phyloP scores from a whole-genome alignment of 2,797 vertebrate genomes.

The Balearica regulorum region DNA sequence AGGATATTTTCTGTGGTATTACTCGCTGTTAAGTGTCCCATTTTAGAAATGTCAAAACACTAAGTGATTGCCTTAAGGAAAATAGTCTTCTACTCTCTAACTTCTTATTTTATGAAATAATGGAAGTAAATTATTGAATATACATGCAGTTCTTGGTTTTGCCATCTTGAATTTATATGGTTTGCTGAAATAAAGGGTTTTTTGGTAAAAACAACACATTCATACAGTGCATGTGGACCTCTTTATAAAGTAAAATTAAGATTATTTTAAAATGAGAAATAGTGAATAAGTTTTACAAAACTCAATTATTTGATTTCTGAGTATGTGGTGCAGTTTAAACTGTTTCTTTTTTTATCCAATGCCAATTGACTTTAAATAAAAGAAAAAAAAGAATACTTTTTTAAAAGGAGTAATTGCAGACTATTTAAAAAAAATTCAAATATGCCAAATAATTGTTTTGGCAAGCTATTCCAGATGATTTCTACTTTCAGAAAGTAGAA shows the following conservation, averaged over 20 bases:
- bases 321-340: neutral
- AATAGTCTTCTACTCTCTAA: neutral
- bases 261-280: neutral
- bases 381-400: neutral
- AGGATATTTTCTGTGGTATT: neutral
- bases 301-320: neutral
- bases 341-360: neutral
- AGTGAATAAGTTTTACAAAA: neutral
- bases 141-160: neutral
- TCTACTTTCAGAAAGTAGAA: neutral
- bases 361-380: neutral
- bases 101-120: constrained; percentile 5
- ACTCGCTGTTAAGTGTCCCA: neutral
- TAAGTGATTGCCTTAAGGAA: constrained; percentile 38
- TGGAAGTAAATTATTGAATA: constrained; percentile 5
- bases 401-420: neutral
- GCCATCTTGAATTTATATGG: neutral
- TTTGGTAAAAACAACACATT: neutral
- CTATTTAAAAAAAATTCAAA: neutral
- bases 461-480: neutral
- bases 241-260: neutral
- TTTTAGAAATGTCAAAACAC: constrained; percentile 49
- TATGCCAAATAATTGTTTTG: neutral
- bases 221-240: neutral
- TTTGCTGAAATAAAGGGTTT: neutral